Evolutionary conservation across 2,888 invertebrate species (phyloP), one percentile per base, ranked within the genome.

Genomic region (Oscheius sp.): DNA sequence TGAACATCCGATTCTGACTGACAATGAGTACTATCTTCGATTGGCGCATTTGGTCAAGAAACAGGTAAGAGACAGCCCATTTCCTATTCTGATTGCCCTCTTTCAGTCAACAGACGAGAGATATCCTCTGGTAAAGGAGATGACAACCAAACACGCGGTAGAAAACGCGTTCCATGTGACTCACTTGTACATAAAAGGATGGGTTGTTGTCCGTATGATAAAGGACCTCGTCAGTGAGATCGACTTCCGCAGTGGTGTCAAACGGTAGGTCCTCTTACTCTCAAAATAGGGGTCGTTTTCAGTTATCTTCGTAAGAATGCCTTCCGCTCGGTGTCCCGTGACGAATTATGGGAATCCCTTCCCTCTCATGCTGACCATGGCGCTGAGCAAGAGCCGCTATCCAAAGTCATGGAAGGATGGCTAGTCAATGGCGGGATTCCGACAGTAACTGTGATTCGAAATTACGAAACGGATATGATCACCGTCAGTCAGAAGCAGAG

Each of bases 61-160:
- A 71, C 71, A 71, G 71, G 71, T 61, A 49, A 13, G 16, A 5
- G 7, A 18, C 12, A 18, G 6, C 13, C 21, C 49, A 5, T 9
- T 35, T 35, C 35, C 9, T 6, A 2, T 49, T 13, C 5, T 13
- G 3, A 49, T 49, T 21, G 16, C 13, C 23, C 18, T 59, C 1
- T 66, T 76, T 64, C 52, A 78, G 74, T 75, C 76, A 18, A 72
- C 68, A 27, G 75, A 75, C 58, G 78, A 80, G 46, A 53, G 66
- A 1, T 52, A 73, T 16, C 75, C 86, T 7, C 69, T 86, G 49
- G 84, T 85, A 16, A 77, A 78, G 3, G 77, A 78, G 18, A 49
- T 98, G 27, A 95, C 96, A 27, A 93, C 97, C 76, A 98, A 97
- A 74, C 97, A 95, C 90, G 95, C 95, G 18, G 92, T 97, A 82